Evolutionary conservation across 2,113 vertebrate genomes (phyloP), one percentile per base, ranked within the genome.

Genomic region (Zosterops lateralis): DNA sequence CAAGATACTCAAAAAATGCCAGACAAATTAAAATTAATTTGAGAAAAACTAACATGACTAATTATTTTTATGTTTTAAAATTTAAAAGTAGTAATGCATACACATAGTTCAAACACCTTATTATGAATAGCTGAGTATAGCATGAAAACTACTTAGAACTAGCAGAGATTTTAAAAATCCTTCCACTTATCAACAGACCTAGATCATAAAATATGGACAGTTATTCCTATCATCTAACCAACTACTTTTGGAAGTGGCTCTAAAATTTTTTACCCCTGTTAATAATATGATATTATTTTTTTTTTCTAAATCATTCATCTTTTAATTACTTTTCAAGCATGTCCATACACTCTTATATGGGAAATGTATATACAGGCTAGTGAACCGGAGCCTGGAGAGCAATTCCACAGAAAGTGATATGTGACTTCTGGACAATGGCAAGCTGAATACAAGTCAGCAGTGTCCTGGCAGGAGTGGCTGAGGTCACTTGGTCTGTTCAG

Each of bases 51-150:
- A 13, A 45, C 1, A 47, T 6, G 8, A 40, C 20, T 50, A 53
- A 68, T 51, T 75, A 60, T 16, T 58, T 68, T 3, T 42, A 14
- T 71, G 34, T 74, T 32, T 77, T 74, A 51, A 89, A 58, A 60
- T 44, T 51, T 70, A 83, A 71, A 3, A 12, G 9, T 12, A 76
- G 3, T 28, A 77, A 15, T 32, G 19, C 21, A 38, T 3, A 48
- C 8, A 29, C 0, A 1, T 8, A 7, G 4, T 53, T 71, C 25
- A 44, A 53, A 29, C 14, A 34, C 3, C 2, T 73, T 51, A 24
- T 73, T 51, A 24, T 28, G 12, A 70, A 50, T 47, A 45, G 3
- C 2, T 44, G 40, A 19, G 4, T 8, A 21, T 20, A 74, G 9
- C 6, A 71, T 20, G 8, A 83, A 95, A 88, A 16, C 3, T 14